Base-by-base conservation (phyloP, 2,113 vertebrate species). In the Chunga burmeisteri region DNA sequence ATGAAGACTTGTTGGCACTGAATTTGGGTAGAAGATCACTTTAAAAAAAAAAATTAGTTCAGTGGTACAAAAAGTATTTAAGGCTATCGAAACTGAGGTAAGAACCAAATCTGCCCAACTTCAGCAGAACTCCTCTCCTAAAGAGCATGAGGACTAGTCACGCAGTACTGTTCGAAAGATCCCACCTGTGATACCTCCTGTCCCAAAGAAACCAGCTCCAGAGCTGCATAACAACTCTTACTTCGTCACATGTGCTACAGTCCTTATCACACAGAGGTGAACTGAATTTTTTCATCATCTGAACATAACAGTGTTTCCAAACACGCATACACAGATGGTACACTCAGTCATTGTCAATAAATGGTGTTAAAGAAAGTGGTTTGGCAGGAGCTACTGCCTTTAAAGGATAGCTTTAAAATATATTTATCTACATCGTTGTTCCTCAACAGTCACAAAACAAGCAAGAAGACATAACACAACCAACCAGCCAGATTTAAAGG, bases 391-490 rank as follows among this genome's bases (percentile, higher is more conserved):
- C 32, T 36, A 11, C 65, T 50, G 58, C 17, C 52, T 71, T 86
- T 88, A 91, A 86, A 96, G 32, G 25, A 56, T 29, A 55, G 78
- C 59, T 89, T 61, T 52, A 92, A 94, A 88, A 94, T 71, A 21
- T 29, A 78, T 72, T 79, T 92, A 42, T 50, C 44, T 79, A 21
- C 66, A 84, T 91, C 4, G 2, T 36, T 72, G 46, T 67, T 86
- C 82, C 79, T 80, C 67, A 93, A 36, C 36, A 81, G 52, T 30
- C 93, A 72, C 84, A 93, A 94, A 94, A 27, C 67, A 93, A 86
- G 40, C 17, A 84, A 81, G 87, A 81, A 75, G 83, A 74, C 20
- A 18, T 71, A 66, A 62, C 66, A 91, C n/a, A 82, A 81, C n/a
- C 79, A 86, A 53, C 13, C 44, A 63, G 44, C 10, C 61, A 81